These are phyloP conservation scores for Drosophila kanapiae DNA, from an alignment of 1,140 invertebrate genomes.

Conservation along the genomic window DNA sequence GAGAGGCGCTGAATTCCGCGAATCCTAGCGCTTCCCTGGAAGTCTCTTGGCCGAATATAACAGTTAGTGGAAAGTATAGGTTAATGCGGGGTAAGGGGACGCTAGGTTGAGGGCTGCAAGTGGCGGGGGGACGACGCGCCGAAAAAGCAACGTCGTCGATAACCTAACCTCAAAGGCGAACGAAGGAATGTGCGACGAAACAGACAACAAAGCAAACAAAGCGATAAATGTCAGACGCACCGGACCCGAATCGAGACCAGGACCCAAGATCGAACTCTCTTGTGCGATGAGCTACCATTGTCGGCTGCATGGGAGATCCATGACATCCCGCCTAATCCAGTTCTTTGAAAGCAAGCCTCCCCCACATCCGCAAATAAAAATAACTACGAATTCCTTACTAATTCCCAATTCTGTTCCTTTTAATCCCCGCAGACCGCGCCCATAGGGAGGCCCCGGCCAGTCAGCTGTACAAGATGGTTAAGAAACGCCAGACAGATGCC, in stretches of 20 bases:
- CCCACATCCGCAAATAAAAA: neutral
- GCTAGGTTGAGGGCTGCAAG: too few relatives aligned
- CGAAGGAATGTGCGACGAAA: conserved; percentile 27
- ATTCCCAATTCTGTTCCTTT: neutral
- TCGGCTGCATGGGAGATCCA: conserved; percentile 1
- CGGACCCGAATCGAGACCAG: neutral
- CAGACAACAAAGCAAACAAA: conserved; percentile 51
- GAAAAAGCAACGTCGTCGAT: neutral
- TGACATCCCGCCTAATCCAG: conserved; percentile 20
- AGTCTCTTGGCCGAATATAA: neutral
- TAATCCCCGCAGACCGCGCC: conserved; percentile 5
- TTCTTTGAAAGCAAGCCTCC: conserved; percentile 41
- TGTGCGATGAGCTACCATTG: neutral
- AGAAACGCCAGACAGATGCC: conserved; percentile 88
- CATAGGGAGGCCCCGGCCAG: conserved; percentile 28
- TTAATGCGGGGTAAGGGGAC: too few relatives aligned
- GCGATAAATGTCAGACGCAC: conserved; percentile 8
- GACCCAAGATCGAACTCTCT: neutral
- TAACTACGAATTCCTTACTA: neutral
- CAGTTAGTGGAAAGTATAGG: too few relatives aligned
- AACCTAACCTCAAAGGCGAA: conserved; percentile 41
- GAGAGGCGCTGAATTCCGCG: conserved; percentile 26
- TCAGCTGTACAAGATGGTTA: conserved; percentile 74
- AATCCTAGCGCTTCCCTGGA: conserved; percentile 4
- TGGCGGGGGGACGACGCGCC: neutral